Conservation (phyloP, 2,888 invertebrate species). For the Nomada goodeniana region DNA sequence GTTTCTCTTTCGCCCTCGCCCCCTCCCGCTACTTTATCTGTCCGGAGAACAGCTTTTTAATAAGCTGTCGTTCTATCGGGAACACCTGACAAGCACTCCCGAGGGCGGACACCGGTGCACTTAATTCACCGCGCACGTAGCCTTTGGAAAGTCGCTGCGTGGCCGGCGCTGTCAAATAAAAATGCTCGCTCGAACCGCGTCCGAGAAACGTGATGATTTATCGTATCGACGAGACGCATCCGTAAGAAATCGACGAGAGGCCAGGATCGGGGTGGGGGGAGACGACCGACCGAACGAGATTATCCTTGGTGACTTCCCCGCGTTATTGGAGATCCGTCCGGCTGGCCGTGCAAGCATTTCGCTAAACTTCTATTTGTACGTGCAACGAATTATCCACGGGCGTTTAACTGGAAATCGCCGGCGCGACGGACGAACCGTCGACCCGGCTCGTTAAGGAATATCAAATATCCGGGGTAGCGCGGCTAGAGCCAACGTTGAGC, state of each 20-base stretch:
- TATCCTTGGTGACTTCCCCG: constrained; percentile 52
- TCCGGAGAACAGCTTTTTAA: constrained; percentile 53
- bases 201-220: constrained; percentile 70
- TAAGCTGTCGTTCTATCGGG: constrained; percentile 56
- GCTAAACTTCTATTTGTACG: constrained; percentile 29
- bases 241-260: constrained; percentile 66
- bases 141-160: constrained; percentile 66
- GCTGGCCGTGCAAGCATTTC: constrained; percentile 24
- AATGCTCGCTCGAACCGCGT: constrained; percentile 61
- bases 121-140: constrained; percentile 65
- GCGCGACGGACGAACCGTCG: background rate
- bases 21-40: background rate
- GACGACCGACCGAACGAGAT: constrained; percentile 66
- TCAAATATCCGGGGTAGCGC: constrained; percentile 7
- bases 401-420: constrained; percentile 11
- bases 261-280: constrained; percentile 12
- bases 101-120: constrained; percentile 51
- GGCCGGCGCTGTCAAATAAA: constrained; percentile 70
- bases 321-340: constrained; percentile 56
- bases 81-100: constrained; percentile 58
- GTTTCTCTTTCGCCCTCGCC: constrained; percentile 2
- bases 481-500: background rate
- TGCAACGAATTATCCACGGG: constrained; percentile 27
- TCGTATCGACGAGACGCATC: constrained; percentile 67
- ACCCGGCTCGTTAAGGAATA: constrained; percentile 21